Evolutionary conservation across 53 echinoderm and acorn worm genomes (phyloP).

Genomic region (Crossaster papposus): DNA sequence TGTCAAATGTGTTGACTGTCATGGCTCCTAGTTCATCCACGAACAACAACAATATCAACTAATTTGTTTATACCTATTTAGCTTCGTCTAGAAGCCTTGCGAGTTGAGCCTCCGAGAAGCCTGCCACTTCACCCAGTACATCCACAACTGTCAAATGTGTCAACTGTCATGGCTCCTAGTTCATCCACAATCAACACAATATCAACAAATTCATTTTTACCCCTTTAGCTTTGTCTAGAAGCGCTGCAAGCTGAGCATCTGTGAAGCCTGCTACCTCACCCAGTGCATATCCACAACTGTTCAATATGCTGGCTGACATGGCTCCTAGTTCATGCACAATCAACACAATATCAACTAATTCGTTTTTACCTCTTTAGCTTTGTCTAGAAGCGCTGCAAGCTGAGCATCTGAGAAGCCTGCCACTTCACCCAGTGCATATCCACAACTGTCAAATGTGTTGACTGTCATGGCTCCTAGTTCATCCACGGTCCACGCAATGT

Average conservation of each 20-base stretch:
- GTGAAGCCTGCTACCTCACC: constrained; percentile 62
- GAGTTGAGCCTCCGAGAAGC: constrained; percentile 55
- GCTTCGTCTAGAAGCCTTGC: constrained; percentile 62
- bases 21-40: constrained; percentile 68
- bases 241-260: constrained; percentile 52
- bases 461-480: constrained; percentile 66
- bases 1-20: constrained; percentile 59
- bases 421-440: constrained; percentile 67
- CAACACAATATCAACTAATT: not conserved
- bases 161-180: constrained; percentile 4
- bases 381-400: constrained; percentile 56
- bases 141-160: constrained; percentile 2
- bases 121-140: constrained; percentile 63
- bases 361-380: constrained; percentile 59
- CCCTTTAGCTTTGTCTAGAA: constrained; percentile 65
- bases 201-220: constrained; percentile 31
- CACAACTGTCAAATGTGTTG: constrained; percentile 70
- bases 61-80: constrained; percentile 33
- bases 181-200: constrained; percentile 74
- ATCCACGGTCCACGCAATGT: constrained; percentile 78
- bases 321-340: not conserved
- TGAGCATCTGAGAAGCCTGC: constrained; percentile 55
- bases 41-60: constrained; percentile 66
- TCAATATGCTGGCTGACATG: not conserved
- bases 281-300: constrained; percentile 51